Conservation (phyloP, 2,113 vertebrate genomes). For the Alethe diademata region DNA sequence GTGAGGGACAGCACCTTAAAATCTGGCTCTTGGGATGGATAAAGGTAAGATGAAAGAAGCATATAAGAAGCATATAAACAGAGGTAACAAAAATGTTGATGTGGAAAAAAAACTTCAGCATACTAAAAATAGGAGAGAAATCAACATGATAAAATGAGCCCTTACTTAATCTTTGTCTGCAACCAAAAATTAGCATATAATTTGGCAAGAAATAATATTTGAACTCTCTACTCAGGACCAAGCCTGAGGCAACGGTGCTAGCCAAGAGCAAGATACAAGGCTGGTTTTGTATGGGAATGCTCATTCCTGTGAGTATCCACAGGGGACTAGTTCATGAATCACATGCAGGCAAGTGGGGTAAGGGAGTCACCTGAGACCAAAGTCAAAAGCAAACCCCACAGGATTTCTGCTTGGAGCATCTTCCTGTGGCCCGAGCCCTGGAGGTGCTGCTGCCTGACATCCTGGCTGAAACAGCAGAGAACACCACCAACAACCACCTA, state of each 20-base stretch:
- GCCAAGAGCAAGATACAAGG: not conserved
- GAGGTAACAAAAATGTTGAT: not conserved
- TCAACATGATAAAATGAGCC: not conserved
- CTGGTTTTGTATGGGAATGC: not conserved
- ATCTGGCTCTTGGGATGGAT: not conserved
- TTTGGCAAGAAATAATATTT: not conserved
- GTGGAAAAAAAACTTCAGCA: not conserved
- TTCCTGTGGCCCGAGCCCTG: not conserved
- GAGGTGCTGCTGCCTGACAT: not conserved
- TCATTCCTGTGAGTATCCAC: not conserved
- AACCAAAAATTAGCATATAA: not conserved
- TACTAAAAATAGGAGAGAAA: not conserved
- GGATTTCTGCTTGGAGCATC: not conserved
- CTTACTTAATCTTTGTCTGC: not conserved
- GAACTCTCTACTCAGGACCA: not conserved
- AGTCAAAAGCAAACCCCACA: not conserved
- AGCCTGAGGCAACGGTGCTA: not conserved
- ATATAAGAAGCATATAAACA: not conserved
- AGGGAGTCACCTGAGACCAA: not conserved
- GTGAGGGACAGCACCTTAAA: not conserved
- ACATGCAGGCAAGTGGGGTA: not conserved
- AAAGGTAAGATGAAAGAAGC: not conserved
- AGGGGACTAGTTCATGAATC: not conserved
- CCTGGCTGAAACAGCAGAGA: not conserved
- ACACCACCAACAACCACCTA: not conserved